Evolutionary conservation across 2,113 vertebrate species (phyloP).

Genomic region (Anser cygnoides): DNA sequence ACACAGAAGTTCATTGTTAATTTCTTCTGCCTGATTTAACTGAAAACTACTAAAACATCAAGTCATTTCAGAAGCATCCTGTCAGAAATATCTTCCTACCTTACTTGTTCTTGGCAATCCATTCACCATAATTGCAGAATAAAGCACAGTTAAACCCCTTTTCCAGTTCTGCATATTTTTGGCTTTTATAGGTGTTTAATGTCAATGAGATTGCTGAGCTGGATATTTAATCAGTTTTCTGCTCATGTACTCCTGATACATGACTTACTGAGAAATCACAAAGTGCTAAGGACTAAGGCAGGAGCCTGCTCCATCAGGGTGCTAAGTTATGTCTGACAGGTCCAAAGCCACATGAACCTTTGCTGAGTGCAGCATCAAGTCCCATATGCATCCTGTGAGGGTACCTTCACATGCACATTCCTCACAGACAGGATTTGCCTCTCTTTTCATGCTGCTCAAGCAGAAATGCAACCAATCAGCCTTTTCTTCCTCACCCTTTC

Average conservation of each 20-base stretch:
- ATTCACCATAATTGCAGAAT: background rate
- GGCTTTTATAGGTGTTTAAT: background rate
- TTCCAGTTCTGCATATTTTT: background rate
- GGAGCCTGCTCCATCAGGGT: background rate
- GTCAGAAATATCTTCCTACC: background rate
- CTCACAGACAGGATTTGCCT: background rate
- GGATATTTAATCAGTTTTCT: background rate
- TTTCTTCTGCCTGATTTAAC: slow-evolving; percentile 48
- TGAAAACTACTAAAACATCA: slow-evolving; percentile 34
- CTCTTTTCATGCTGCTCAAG: background rate
- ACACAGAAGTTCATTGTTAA: slow-evolving; percentile 14
- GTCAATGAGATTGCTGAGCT: background rate
- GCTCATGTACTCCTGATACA: background rate
- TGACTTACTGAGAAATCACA: background rate
- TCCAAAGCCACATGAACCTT: background rate
- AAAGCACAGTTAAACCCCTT: background rate
- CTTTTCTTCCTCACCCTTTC: background rate
- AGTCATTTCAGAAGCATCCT: slow-evolving; percentile 5
- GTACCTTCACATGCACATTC: fast-evolving
- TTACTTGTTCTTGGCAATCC: background rate
- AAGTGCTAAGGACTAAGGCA: background rate
- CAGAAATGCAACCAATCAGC: background rate
- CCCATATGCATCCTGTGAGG: fast-evolving
- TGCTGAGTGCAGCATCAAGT: background rate
- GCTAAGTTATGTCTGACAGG: background rate